Evolutionary conservation across 2,113 vertebrate genomes (phyloP).

Genomic region (Lates calcarifer): DNA sequence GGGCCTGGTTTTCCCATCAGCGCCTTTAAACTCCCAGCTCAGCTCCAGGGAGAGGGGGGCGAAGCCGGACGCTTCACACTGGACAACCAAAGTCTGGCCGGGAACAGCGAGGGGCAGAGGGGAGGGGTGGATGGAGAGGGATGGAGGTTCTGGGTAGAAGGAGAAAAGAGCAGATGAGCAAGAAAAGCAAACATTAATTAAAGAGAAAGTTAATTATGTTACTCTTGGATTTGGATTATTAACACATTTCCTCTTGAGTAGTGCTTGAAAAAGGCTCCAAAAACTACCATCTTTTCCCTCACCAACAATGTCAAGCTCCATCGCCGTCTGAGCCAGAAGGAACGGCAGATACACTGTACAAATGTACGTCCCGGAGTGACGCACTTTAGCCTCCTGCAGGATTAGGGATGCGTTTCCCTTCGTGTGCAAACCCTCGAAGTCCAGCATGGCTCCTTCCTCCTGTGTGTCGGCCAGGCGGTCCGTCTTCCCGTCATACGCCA

Average conservation of each 20-base stretch:
- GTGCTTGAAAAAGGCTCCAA: rapidly evolving
- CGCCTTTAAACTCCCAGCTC: conserved; percentile 80
- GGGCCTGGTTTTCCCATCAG: conserved; percentile 45
- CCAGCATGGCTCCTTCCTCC: conserved; percentile 79
- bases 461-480: conserved; percentile 73
- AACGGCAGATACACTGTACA: conserved; percentile 88
- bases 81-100: conserved; percentile 71
- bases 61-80: conserved; percentile 87
- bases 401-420: conserved; percentile 86
- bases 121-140: conserved; percentile 74
- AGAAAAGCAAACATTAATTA: neutral
- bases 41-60: conserved; percentile 85
- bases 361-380: conserved; percentile 89
- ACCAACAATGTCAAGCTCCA: conserved; percentile 88
- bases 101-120: conserved; percentile 77
- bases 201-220: neutral
- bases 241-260: neutral
- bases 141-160: conserved; percentile 64
- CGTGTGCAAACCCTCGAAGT: conserved; percentile 80
- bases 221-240: neutral
- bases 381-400: conserved; percentile 81
- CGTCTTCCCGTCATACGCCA: conserved; percentile 85
- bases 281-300: conserved; percentile 41
- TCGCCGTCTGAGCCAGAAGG: conserved; percentile 86
- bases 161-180: neutral